Evolutionary conservation across 2,797 vertebrate species (phyloP), one percentile per base, ranked within the genome.

Genomic region (Neosilurus mollespiculum): DNA sequence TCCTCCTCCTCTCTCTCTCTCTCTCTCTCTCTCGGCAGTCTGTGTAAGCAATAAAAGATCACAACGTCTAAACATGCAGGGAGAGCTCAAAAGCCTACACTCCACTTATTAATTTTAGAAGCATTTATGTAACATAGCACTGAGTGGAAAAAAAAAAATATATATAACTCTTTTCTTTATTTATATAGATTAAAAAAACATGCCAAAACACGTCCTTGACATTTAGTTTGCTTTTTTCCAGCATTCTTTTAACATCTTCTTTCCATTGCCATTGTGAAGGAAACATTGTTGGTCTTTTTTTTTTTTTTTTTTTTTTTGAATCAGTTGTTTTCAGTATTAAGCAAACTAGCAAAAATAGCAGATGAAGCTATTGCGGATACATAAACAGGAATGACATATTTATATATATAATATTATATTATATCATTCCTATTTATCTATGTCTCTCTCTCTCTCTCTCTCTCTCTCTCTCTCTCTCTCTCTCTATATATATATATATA

Each of bases 21-120:
- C 18, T 77, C 53, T 30, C 43, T 54, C n/a, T 53, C 61, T 79
- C 37, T 79, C 3, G 0, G 66, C 37, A 56, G 43, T 54, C 62
- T 67, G 49, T 58, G 4, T 34, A 49, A 82, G 49, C 10, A 59
- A 87, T 69, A 80, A 87, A 82, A 77, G 67, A 84, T 84, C 51
- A 75, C 24, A 2, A 80, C 15, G 56, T 65, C 83, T 20, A 73
- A 78, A 82, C 70, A 37, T 69, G 78, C 51, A 80, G 5, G 3
- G 64, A 80, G 18, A 0, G 64, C 76, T 51, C 76, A 78, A 78
- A 78, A 78, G 61, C 76, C 76, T 78, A 51, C 61, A 26, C 61
- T 51, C 15, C 37, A 26, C 76, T 78, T 26, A 51, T 51, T 78
- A 26, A 26, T 51, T 78, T 64, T 65, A 64, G 76, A 51, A 64